Evolutionary conservation across 1,140 invertebrate species (phyloP).

Genomic region (Cydia pomonella): DNA sequence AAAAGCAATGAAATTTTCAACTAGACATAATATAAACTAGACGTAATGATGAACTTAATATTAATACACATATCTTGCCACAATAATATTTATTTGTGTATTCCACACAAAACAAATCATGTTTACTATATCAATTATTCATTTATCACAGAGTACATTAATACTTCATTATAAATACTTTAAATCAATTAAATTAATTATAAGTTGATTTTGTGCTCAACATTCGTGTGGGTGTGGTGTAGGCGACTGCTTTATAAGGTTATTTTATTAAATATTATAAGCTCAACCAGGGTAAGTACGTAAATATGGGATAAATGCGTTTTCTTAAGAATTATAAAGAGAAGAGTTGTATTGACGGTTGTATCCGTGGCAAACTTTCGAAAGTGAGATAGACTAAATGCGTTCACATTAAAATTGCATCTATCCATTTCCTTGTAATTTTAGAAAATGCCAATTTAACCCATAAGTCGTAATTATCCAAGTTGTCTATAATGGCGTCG

Average conservation of each 20-base stretch:
- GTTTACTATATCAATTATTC: too few species aligned
- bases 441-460: background rate
- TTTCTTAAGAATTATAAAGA: background rate
- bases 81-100: too few species aligned
- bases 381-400: background rate
- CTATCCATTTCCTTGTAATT: background rate
- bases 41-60: too few species aligned
- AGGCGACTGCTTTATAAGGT: slow-evolving; percentile 1
- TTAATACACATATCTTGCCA: too few species aligned
- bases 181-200: background rate
- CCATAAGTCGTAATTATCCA: background rate
- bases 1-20: background rate
- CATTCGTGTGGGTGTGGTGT: background rate
- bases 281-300: background rate
- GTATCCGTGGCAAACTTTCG: too few species aligned
- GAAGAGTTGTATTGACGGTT: too few species aligned
- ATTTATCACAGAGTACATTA: too few species aligned
- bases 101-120: too few species aligned
- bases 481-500: background rate
- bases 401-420: too few species aligned
- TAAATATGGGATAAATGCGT: background rate
- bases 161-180: too few species aligned
- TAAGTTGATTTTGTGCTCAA: background rate
- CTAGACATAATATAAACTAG: background rate
- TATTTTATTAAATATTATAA: background rate